phyloP scores from a whole-genome alignment of 2,797 vertebrate species.

The Pseudomugil gertrudae region DNA sequence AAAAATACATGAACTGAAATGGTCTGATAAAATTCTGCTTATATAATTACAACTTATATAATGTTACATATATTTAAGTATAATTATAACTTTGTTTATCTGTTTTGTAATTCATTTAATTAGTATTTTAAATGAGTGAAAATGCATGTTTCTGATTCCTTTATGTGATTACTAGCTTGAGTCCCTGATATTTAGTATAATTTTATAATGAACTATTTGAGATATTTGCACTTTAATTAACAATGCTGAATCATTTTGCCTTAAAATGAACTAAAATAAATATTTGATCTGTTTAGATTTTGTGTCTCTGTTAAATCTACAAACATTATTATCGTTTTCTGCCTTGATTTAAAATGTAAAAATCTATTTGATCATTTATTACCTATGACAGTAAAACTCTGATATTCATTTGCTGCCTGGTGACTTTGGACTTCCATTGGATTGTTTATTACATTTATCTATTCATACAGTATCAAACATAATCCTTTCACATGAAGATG shows the following conservation, averaged over 20 bases:
- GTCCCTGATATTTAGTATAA: not conserved
- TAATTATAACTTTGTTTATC: not conserved
- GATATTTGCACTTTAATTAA: not conserved
- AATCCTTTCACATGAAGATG: constrained; percentile 83
- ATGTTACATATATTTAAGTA: not conserved
- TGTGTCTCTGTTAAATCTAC: not conserved
- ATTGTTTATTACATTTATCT: constrained; percentile 72
- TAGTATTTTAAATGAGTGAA: not conserved
- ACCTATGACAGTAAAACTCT: not conserved
- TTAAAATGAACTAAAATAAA: not conserved
- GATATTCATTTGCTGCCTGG: not conserved
- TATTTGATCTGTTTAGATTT: not conserved
- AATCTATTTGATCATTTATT: not conserved
- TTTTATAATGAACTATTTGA: not conserved
- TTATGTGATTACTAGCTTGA: not conserved
- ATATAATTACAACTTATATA: not conserved
- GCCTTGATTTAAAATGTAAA: not conserved
- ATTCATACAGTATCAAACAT: constrained; percentile 68
- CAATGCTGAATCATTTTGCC: not conserved
- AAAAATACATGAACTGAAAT: not conserved
- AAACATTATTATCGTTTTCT: not conserved
- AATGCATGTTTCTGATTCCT: not conserved
- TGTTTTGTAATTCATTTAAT: not conserved
- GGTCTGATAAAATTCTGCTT: not conserved
- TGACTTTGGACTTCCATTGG: constrained; percentile 55